A percentile compares a stretch with the other conserved stretches of the same genome.
Evolutionary conservation across 2,888 invertebrate genomes (phyloP).

Genomic region (Mythimna loreyi): DNA sequence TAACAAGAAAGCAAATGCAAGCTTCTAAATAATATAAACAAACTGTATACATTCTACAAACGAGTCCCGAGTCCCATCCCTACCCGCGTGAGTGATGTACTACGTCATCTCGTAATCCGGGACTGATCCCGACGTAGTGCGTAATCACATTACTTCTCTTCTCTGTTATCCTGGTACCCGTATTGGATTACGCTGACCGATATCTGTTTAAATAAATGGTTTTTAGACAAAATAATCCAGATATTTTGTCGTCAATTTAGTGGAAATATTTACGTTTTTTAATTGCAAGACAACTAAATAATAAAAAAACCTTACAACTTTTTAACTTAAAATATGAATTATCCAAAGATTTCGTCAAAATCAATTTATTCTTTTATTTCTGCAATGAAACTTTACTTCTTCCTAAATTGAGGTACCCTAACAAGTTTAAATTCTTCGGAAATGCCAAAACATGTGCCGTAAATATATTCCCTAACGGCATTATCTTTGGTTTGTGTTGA

Average conservation of each 20-base stretch:
- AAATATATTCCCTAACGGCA: too few relatives aligned
- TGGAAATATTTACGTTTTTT: too few relatives aligned
- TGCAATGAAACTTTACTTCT: too few relatives aligned
- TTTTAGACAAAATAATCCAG: neutral
- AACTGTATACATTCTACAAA: constrained; percentile 36
- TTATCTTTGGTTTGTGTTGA: too few relatives aligned
- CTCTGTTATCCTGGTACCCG: constrained; percentile 57
- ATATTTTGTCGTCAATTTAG: neutral
- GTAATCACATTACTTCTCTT: constrained; percentile 40
- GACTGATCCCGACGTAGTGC: constrained; percentile 49
- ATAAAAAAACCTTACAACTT: too few relatives aligned
- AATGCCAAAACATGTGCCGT: too few relatives aligned
- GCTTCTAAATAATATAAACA: constrained; percentile 33
- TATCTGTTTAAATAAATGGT: constrained; percentile 30
- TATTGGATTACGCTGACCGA: constrained; percentile 43
- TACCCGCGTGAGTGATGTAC: constrained; percentile 55
- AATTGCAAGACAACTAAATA: too few relatives aligned
- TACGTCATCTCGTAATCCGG: constrained; percentile 56
- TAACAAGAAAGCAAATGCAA: constrained; percentile 31
- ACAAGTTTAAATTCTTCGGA: too few relatives aligned
- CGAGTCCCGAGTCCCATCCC: constrained; percentile 49
- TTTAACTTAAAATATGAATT: too few relatives aligned
- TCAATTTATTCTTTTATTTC: too few relatives aligned
- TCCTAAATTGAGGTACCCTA: too few relatives aligned
- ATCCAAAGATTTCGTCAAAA: too few relatives aligned